Conservation (phyloP, 2,888 invertebrate species). For the Leucozona laternaria region DNA sequence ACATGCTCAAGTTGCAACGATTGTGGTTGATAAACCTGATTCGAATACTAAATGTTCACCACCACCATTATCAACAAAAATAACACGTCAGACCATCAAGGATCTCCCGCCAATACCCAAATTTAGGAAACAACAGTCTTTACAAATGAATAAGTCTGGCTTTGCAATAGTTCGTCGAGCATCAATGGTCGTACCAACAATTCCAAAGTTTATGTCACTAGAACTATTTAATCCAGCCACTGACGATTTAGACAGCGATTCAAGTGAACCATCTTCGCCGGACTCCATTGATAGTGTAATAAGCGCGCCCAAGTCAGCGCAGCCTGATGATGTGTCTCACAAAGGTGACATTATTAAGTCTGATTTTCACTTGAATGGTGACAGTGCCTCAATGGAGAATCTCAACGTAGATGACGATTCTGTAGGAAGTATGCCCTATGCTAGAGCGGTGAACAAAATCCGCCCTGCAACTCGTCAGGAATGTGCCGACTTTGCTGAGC, state of each 20-base stretch:
- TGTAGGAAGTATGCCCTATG: slow-evolving; percentile 77
- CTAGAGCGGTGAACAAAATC: slow-evolving; percentile 66
- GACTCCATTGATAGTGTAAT: slow-evolving; percentile 95
- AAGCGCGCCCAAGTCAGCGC: slow-evolving; percentile 86
- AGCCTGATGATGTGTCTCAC: slow-evolving; percentile 94
- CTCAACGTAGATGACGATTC: slow-evolving; percentile 80
- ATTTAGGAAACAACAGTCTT: slow-evolving; percentile 83
- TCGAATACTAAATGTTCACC: slow-evolving; percentile 80
- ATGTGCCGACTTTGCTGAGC: slow-evolving; percentile 91
- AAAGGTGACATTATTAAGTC: slow-evolving; percentile 93
- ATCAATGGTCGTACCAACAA: slow-evolving; percentile 86
- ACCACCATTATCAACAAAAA: slow-evolving; percentile 84
- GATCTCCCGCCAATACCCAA: slow-evolving; percentile 87
- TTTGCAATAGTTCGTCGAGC: slow-evolving; percentile 90
- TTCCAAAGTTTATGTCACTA: slow-evolving; percentile 90
- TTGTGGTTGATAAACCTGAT: slow-evolving; percentile 77
- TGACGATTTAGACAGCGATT: slow-evolving; percentile 95
- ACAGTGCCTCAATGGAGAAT: slow-evolving; percentile 86
- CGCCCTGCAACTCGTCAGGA: slow-evolving; percentile 84
- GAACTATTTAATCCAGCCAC: slow-evolving; percentile 96
- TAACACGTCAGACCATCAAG: slow-evolving; percentile 86
- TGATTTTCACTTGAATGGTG: slow-evolving; percentile 93
- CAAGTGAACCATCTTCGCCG: slow-evolving; percentile 92
- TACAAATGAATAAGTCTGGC: slow-evolving; percentile 82
- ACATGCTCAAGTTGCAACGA: slow-evolving; percentile 51